Percentiles rank a stretch among this genome's conserved stretches.
Evolutionary conservation across 2,113 vertebrate genomes (phyloP).

Genomic region (Gymnocephalus cernua): DNA sequence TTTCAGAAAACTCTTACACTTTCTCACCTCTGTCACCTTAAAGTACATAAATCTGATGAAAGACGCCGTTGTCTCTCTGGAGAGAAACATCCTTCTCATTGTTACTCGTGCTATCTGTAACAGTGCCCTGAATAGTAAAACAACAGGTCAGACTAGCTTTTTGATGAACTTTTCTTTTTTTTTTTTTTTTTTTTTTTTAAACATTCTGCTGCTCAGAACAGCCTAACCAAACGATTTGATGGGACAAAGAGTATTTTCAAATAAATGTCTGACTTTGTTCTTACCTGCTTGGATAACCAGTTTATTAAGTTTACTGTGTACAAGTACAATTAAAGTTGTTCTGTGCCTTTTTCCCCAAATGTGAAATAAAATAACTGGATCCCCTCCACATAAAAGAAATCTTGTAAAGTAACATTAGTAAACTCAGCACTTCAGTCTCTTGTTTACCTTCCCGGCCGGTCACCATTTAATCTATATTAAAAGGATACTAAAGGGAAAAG

Average conservation of each 20-base stretch:
- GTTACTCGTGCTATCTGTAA: not conserved
- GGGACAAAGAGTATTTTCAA: conserved; percentile 14
- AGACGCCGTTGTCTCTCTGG: not conserved
- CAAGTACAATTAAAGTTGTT: not conserved
- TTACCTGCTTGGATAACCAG: not conserved
- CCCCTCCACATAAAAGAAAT: not conserved
- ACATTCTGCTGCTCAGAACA: conserved; percentile 36
- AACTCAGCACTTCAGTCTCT: conserved; percentile 11
- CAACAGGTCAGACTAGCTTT: not conserved
- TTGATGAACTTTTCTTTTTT: not conserved
- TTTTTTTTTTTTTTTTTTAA: not conserved
- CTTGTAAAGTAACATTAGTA: not conserved
- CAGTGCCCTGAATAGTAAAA: conserved; percentile 2
- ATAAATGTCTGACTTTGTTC: not conserved
- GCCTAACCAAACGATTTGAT: conserved; percentile 44
- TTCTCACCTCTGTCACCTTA: not conserved
- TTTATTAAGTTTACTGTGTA: not conserved
- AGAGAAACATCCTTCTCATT: not conserved
- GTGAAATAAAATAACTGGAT: not conserved
- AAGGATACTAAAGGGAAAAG: conserved; percentile 23
- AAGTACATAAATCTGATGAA: conserved; percentile 4
- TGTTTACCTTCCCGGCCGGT: not conserved
- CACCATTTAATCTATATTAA: not conserved
- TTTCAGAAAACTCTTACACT: conserved; percentile 19
- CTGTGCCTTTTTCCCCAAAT: not conserved